Conservation (phyloP, 2,888 invertebrate genomes). For the Portevinia maculata region DNA sequence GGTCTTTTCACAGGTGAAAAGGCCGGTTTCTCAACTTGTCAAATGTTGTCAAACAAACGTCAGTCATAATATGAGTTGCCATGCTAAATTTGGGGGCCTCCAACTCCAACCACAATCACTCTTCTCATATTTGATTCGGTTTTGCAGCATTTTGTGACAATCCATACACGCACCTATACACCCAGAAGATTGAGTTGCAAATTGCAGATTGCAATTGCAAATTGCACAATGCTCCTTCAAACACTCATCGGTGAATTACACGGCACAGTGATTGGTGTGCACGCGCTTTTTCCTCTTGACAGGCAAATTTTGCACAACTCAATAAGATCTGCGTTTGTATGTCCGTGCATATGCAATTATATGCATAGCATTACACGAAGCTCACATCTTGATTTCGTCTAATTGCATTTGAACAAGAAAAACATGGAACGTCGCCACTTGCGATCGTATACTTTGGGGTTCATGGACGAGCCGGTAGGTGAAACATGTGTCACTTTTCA, state of each 20-base stretch:
- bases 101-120: too few relatives aligned
- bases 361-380: conserved; percentile 46
- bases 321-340: conserved; percentile 4
- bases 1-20: conserved; percentile 36
- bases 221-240: conserved; percentile 72
- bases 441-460: conserved; percentile 55
- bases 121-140: conserved; percentile 50
- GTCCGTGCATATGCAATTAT: conserved; percentile 70
- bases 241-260: conserved; percentile 74
- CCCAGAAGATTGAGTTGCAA: conserved; percentile 66
- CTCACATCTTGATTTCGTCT: conserved; percentile 71
- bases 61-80: conserved; percentile 18
- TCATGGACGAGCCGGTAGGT: conserved; percentile 64
- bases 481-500: conserved; percentile 62
- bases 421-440: not conserved
- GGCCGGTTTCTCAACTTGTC: conserved; percentile 70
- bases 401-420: conserved; percentile 63
- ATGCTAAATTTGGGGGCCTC: not conserved
- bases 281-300: conserved; percentile 57
- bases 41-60: conserved; percentile 67
- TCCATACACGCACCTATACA: conserved; percentile 18
- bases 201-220: conserved; percentile 69
- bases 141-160: conserved; percentile 66
- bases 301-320: conserved; percentile 56
- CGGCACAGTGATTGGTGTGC: conserved; percentile 67